phyloP scores from a whole-genome alignment of 2,113 vertebrate species.

The Sturnira hondurensis region DNA sequence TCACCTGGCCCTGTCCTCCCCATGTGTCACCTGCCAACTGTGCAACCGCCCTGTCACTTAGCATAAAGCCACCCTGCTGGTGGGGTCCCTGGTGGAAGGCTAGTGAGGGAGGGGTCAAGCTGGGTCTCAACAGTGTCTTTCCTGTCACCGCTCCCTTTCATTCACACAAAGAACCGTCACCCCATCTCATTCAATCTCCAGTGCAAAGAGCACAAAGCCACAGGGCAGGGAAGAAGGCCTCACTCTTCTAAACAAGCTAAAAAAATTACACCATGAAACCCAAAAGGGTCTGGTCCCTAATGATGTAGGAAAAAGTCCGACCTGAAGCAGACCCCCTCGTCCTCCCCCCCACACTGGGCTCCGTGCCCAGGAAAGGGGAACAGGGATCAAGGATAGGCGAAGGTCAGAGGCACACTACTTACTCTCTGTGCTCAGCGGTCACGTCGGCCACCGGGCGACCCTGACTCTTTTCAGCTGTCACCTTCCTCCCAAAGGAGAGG shows the following conservation, averaged over 20 bases:
- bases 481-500: constrained; percentile 35
- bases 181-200: background rate
- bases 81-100: background rate
- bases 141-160: background rate
- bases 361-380: too few relatives aligned
- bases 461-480: constrained; percentile 62
- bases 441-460: background rate
- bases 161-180: background rate
- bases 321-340: too few relatives aligned
- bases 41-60: background rate
- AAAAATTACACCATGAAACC: background rate
- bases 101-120: background rate
- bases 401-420: background rate
- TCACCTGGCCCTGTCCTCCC: background rate
- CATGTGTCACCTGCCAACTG: rapidly evolving
- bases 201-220: background rate
- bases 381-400: background rate
- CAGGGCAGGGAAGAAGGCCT: background rate
- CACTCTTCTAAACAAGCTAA: background rate
- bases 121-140: background rate
- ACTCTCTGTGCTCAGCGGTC: background rate
- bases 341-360: background rate
- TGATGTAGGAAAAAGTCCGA: background rate
- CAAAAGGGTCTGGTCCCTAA: background rate
- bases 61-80: background rate